Evolutionary conservation across 2,888 invertebrate genomes (phyloP), one percentile per base, ranked within the genome.

Genomic region (Troilus luridus): DNA sequence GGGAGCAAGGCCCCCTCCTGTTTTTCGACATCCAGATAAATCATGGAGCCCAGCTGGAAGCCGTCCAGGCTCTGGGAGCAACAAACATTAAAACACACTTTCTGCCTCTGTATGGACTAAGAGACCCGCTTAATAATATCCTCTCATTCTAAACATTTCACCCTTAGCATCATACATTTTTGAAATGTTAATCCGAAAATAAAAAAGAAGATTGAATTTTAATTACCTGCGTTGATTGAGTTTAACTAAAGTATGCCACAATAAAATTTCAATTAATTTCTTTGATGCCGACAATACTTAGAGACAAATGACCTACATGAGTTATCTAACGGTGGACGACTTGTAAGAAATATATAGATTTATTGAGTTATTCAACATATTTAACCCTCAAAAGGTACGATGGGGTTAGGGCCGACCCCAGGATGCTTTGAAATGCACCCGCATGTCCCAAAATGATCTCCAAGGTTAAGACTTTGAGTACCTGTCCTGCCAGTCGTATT

Each of bases 21-120:
- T 85, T 85, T 85, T 85, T 85, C 56, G 56, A 85, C 54, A 11
- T 58, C 85, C n/a, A 85, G 85, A 85, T 85, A 85, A 85, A 85
- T 85, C 85, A 85, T 85, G 85, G 56, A 58, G n/a, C 56, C 85
- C 85, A 85, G 85, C 85, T 85, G 85, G 85, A 85, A 85, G 85
- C 85, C 56, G 56, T 85, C 85, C 85, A 85, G 85, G 21, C 54
- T 21, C 85, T n/a, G 56, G 3, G 17, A 56, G 85, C 56, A 56
- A 85, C 85, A 85, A 58, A 85, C 85, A 58, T 58, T 85, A 85
- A 85, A 58, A 58, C 85, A 85, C 85, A 85, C 85, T 85, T 85
- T 58, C 85, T 56, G 56, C 41, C 85, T 12, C 21, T 56, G 56
- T 12, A 56, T 56, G 56, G 85, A 85, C 85, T 56, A 0, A 21